Base-by-base conservation (phyloP, 1,140 invertebrate species). In the Drosophila lini region DNA sequence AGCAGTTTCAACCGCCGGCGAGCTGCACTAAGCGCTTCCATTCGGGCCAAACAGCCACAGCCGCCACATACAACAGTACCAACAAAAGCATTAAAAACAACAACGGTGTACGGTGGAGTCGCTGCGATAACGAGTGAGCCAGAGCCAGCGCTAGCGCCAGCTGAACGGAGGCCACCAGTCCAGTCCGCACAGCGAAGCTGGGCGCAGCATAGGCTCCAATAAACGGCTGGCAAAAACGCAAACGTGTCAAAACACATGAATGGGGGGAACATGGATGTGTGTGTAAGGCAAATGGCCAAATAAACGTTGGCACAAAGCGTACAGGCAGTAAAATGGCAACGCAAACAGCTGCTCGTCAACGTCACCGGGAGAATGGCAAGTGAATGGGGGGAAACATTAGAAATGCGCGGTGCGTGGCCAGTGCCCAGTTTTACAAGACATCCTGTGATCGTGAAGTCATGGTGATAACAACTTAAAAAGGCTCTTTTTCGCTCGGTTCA, bases 191-290 rank as follows among this genome's bases (percentile, higher is more conserved):
- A 57, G 34, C 53, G 61, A 80, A 56, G 50, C 22, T 52, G 48
- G 32, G 13, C 34, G 60, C 38, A 78, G 52, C 40, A 40, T 19
- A 58, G 47, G 42, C 61, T 45, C 28, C 56, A 67, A 74, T 74
- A 58, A 74, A 81, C 63, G 59, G 47, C 57, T 48, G 41, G 19
- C 58, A 73, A 58, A 78, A 75, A 52, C 45, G 83, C 42, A 82
- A 88, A 82, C 80, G 83, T 88, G 83, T 83, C 80, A 82, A 82
- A 88, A 83, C 75, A 86, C 56, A 53, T 31, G 31, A 71, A 31
- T 28, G 22, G 31, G 34, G 34, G 41, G 13, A 28, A 48, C 10
- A 22, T 52, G 40, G 42, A 10, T 16, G 60, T 36, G 61, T 57
- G 41, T 16, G 48, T 7, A n/a, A 48, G 36, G 65, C 42, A 71